Conservation (phyloP, 2,113 vertebrate genomes). For the Eonycteris spelaea region DNA sequence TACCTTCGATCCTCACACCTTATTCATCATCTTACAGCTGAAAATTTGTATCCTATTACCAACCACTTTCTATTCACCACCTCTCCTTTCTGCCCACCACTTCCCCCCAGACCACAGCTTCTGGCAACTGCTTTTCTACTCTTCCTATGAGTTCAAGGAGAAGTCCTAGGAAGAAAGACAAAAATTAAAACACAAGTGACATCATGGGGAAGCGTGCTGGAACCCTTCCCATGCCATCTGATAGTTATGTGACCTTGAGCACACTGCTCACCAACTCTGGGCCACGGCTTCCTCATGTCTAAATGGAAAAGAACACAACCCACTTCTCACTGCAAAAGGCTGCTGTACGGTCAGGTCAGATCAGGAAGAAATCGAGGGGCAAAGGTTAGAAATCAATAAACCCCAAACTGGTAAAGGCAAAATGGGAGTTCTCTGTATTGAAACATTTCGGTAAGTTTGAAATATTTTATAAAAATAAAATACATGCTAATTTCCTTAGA, state of each 20-base stretch:
- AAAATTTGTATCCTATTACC: not conserved
- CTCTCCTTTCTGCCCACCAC: not conserved
- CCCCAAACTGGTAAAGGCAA: not conserved
- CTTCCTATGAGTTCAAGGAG: not conserved
- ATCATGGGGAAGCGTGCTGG: not conserved
- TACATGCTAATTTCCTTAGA: not conserved
- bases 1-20: not conserved
- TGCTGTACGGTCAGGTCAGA: rapidly evolving
- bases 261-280: not conserved
- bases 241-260: not conserved
- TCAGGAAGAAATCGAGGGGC: not conserved
- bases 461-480: conserved; percentile 30
- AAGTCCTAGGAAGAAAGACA: not conserved
- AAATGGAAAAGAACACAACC: not conserved
- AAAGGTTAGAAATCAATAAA: not conserved
- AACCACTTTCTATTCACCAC: not conserved
- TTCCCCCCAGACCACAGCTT: too few species aligned
- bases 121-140: not conserved
- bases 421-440: not conserved
- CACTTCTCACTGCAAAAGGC: not conserved
- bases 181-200: not conserved
- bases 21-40: not conserved
- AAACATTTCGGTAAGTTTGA: not conserved
- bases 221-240: not conserved
- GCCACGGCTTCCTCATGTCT: not conserved